phyloP scores from a whole-genome alignment of 2,113 vertebrate species.

The Falco punctatus region DNA sequence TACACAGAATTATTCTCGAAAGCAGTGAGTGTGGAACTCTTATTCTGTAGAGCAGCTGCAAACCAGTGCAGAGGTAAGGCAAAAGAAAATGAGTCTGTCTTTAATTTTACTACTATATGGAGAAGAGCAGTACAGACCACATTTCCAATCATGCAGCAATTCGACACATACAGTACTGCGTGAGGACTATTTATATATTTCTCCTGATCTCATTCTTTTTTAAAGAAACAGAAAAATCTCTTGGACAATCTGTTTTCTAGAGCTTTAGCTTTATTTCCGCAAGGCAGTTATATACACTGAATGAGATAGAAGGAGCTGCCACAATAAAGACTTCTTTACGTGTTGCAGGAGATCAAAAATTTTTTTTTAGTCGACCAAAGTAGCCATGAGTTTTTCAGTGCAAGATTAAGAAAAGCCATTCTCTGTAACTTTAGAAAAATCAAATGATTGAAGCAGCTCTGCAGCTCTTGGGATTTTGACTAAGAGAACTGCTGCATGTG shows the following conservation, averaged over 20 bases:
- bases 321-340: background rate
- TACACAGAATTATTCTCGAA: slow-evolving; percentile 8
- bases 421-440: background rate
- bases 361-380: background rate
- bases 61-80: background rate
- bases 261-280: background rate
- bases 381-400: background rate
- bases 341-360: background rate
- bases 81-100: background rate
- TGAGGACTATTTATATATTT: background rate
- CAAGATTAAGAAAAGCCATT: background rate
- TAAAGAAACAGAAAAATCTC: background rate
- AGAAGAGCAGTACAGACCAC: background rate
- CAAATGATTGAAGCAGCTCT: background rate
- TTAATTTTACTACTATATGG: background rate
- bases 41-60: background rate
- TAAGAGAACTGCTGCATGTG: background rate
- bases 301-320: background rate
- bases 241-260: background rate
- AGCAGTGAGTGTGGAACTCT: background rate
- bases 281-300: background rate
- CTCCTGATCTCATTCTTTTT: background rate
- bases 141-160: background rate
- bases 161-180: background rate
- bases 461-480: background rate